Base-by-base conservation (phyloP, 2,888 invertebrate genomes). In the Leptinotarsa rubiginosa region DNA sequence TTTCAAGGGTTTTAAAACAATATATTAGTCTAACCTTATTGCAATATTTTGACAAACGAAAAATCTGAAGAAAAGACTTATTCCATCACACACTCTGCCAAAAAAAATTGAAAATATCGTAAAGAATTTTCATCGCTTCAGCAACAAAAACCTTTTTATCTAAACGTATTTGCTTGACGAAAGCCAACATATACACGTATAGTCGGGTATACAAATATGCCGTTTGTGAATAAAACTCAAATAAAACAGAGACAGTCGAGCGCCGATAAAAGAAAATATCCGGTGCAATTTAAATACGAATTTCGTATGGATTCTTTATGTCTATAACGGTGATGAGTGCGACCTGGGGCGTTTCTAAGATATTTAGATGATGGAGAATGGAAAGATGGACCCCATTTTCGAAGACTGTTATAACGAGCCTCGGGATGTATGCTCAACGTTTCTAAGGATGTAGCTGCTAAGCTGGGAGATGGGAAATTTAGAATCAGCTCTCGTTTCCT, bases 181-280 rank as follows among this genome's bases (percentile, higher is more conserved):
- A 69, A 71, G 62, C 64, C 52, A 75, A 73, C 62, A 70, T 70
- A 74, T 52, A 70, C 70, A 31, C 7, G 31, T 31, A 76, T 71
- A 73, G 73, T 73, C 73, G 62, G 71, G 64, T 72, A 67, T 69
- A 76, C 75, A 76, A 76, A 76, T 78, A 76, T 74, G 73, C 72
- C 74, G 75, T 72, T 75, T 70, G 74, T 72, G 75, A 75, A 78
- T 78, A 78, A 75, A 78, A 75, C 72, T 73, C 75, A 70, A 77
- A 76, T 77, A 77, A 77, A 77, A 76, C 77, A 68, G 72, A 70
- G 72, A 73, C 59, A 74, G 67, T 66, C 71, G 22, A 73, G 72
- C 22, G 64, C 47, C 75, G 75, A 75, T 76, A 75, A 76, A 76
- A 75, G 75, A 65, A 78, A 76, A 78, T 75, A 73, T 75, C 73